Base-by-base conservation (phyloP, 2,888 invertebrate genomes). In the Isoperla grammatica region DNA sequence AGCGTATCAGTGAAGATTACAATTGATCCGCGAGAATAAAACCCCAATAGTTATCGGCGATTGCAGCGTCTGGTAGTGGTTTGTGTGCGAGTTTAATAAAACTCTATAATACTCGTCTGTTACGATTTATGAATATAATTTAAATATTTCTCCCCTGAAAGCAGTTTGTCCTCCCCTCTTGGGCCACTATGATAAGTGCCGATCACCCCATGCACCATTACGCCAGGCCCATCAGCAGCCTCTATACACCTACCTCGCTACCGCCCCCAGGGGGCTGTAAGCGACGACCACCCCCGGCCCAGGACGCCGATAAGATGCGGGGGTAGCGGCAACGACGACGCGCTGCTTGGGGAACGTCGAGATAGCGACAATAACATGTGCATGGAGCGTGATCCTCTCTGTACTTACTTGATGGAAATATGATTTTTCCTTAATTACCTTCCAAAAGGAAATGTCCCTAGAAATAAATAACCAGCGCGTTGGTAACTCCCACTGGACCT, bases 401-500 rank as follows among this genome's bases (percentile, higher is more conserved):
- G 29, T 8, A 29, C 29, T 29, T 29, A 8, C 29, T 29, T 29
- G 46, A 46, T 15, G 15, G 53, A 53, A 53, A 53, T 39, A 53
- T 39, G 53, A 53, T 35, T 39, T 53, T 39, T 15, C 35, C 53
- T 35, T 37, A 53, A 53, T 53, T 53, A 53, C 17, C 53, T 39
- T 53, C 39, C 19, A 37, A 53, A 39, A 39, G 39, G 53, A 39
- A 43, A 35, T 58, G 50, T 43, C 53, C 42, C 50, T 58, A 29
- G 35, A 50, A 58, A 58, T 58, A 48, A 58, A 58, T 49, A 50
- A 50, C 40, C 53, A 13, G 42, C 29, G 13, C 23, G 43, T 59
- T 54, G 49, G 13, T n/a, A 53, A 53, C 39, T 53, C 53, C 53
- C 53, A 20, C 11, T 2, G 53, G 37, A 53, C 39, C 23, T 49